Evolutionary conservation across 1,140 invertebrate species (phyloP).

Genomic region (Lordiphosa clarofinis): DNA sequence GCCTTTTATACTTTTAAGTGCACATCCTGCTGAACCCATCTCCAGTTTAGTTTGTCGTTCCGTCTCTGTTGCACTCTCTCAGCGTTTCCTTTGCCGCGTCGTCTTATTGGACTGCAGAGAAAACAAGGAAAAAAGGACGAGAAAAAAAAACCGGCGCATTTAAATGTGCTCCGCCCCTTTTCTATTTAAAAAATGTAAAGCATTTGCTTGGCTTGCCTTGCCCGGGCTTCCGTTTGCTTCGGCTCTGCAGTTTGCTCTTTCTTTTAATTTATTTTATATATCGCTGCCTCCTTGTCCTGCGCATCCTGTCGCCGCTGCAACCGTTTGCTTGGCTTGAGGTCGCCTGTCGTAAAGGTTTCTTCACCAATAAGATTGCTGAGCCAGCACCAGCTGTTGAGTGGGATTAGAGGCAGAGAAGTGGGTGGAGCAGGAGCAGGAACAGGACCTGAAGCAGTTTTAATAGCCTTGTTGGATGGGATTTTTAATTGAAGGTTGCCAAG

Average conservation of each 20-base stretch:
- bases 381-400: conserved; percentile 4
- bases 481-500: conserved; percentile 48
- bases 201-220: conserved; percentile 47
- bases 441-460: conserved; percentile 16
- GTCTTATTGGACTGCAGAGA: conserved; percentile 66
- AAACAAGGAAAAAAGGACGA: conserved; percentile 25
- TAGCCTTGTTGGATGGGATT: conserved; percentile 9
- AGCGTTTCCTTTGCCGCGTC: conserved; percentile 40
- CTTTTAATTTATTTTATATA: conserved; percentile 75
- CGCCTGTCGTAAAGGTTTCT: conserved; percentile 28
- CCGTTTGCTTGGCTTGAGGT: conserved; percentile 39
- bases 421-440: not conserved
- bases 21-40: conserved; percentile 30
- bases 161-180: conserved; percentile 76
- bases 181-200: conserved; percentile 74
- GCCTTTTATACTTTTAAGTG: conserved; percentile 76
- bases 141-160: conserved; percentile 46
- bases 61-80: conserved; percentile 25
- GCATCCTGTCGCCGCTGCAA: conserved; percentile 11
- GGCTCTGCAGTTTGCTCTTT: conserved; percentile 52
- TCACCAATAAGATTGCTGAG: conserved; percentile 58
- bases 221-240: conserved; percentile 13
- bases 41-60: conserved; percentile 31
- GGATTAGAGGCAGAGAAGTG: not conserved
- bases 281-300: conserved; percentile 47